phyloP scores from a whole-genome alignment of 2,888 invertebrate species.

The Teinopalpus imperialis region DNA sequence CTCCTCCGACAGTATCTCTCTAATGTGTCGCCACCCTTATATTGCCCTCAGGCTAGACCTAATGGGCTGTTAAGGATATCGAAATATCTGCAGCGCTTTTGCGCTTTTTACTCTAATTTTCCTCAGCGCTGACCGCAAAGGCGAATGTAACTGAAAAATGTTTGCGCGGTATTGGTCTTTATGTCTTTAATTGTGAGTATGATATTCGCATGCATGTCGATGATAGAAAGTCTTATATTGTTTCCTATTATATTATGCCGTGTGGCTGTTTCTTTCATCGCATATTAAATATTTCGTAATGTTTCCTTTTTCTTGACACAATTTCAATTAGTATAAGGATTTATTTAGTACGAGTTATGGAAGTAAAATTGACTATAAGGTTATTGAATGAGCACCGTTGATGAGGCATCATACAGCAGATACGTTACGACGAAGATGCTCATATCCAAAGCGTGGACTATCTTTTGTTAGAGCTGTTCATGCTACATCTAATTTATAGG shows the following conservation, averaged over 20 bases:
- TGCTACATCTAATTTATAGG: no score
- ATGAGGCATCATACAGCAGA: no score
- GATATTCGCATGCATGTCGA: not conserved
- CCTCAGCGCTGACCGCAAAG: slow-evolving; percentile 17
- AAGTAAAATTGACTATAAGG: no score
- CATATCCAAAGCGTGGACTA: no score
- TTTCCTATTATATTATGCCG: slow-evolving; percentile 4
- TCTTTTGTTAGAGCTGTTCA: no score
- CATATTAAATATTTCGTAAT: not conserved
- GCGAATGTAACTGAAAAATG: not conserved
- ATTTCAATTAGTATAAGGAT: not conserved
- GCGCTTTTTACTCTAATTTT: slow-evolving; percentile 22
- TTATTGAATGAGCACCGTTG: no score
- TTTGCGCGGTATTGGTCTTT: not conserved
- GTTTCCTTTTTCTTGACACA: not conserved
- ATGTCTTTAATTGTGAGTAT: not conserved
- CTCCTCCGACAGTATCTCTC: not conserved
- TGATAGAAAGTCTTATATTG: slow-evolving; percentile 8
- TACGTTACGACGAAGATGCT: no score
- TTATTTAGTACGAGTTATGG: not conserved
- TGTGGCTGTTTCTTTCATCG: slow-evolving; percentile 3
- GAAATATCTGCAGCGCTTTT: slow-evolving; percentile 22
- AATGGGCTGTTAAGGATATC: slow-evolving; percentile 24
- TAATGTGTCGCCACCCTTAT: slow-evolving; percentile 3
- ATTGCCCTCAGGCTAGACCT: slow-evolving; percentile 2